Conservation (phyloP, 2,797 vertebrate species). For the Knipowitschia caucasica region DNA sequence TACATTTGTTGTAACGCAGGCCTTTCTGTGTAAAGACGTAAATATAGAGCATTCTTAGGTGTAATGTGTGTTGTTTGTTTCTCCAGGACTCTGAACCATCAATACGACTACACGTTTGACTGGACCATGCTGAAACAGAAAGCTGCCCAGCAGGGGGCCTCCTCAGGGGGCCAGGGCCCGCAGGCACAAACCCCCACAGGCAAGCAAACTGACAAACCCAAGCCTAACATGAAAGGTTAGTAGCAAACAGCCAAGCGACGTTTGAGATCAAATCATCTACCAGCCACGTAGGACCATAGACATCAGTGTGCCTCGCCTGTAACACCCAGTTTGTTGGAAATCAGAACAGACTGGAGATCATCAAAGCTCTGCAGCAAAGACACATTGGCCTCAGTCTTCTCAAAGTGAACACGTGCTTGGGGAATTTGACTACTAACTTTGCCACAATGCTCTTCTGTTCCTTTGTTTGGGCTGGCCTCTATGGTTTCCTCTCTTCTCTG, state of each 20-base stretch:
- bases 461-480: conserved; percentile 81
- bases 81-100: conserved; percentile 95
- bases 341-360: conserved; percentile 56
- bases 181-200: conserved; percentile 99
- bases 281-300: conserved; percentile 48
- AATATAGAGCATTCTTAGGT: background rate
- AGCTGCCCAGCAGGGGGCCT: conserved; percentile 98
- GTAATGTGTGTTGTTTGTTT: conserved; percentile 9
- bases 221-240: conserved; percentile 99
- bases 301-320: conserved; percentile 35
- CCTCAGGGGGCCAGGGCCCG: conserved; percentile 97
- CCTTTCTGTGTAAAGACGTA: background rate
- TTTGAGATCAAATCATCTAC: conserved; percentile 82
- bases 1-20: no score
- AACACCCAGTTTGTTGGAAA: conserved; percentile 57
- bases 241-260: conserved; percentile 99
- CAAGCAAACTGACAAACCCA: conserved; percentile 99
- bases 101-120: conserved; percentile 99
- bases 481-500: conserved; percentile 72
- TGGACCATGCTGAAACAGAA: conserved; percentile 99
- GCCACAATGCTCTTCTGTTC: conserved; percentile 86
- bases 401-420: conserved; percentile 97
- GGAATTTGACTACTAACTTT: conserved; percentile 99
- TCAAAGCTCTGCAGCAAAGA: conserved; percentile 53
- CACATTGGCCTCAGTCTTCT: conserved; percentile 84